Evolutionary conservation across 2,888 invertebrate genomes (phyloP).

Genomic region (Sinopyrophorus schimmeli): DNA sequence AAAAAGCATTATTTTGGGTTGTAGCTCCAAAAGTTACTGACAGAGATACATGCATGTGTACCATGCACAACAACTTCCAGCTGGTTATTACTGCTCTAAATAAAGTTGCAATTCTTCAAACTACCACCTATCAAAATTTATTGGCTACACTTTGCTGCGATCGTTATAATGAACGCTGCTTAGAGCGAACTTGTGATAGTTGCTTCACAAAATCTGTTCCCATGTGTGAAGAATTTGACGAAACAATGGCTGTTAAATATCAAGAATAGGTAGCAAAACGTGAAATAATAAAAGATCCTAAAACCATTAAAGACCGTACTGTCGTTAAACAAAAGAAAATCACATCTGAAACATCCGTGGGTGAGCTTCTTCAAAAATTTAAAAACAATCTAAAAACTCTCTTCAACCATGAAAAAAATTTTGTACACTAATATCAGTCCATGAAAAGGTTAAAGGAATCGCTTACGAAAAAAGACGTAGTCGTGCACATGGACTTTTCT

Average conservation of each 20-base stretch:
- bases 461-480: background rate
- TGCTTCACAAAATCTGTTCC: background rate
- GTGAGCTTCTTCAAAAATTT: background rate
- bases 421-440: background rate
- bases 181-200: background rate
- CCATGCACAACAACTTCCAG: background rate
- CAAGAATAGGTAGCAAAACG: background rate
- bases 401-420: background rate
- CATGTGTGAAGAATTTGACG: background rate
- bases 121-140: background rate
- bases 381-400: background rate
- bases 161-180: background rate
- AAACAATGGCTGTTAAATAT: background rate
- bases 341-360: background rate
- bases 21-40: background rate
- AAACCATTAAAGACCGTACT: background rate
- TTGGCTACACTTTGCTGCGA: background rate
- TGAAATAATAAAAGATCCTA: background rate
- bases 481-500: conserved; percentile 6
- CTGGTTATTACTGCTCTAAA: conserved; percentile 14
- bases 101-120: conserved; percentile 35
- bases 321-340: background rate
- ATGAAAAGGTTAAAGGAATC: background rate
- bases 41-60: conserved; percentile 8
- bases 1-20: conserved; percentile 3